A percentile compares a stretch with the other conserved stretches of the same genome.
Conservation (phyloP, 2,797 vertebrate genomes). For the Ispidina lecontei region DNA sequence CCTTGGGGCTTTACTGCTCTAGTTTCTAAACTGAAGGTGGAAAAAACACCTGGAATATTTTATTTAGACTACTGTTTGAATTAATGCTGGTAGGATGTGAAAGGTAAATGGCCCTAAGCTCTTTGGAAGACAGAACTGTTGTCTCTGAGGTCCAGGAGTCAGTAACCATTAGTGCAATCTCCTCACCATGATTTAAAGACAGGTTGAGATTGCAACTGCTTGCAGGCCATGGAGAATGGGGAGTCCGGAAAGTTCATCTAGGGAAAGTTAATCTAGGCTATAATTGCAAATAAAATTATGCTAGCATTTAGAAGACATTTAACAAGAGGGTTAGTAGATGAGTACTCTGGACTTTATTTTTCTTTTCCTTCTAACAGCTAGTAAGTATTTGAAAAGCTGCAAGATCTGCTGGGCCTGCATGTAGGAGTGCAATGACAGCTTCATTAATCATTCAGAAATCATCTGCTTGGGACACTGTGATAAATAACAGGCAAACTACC, state of each 20-base stretch:
- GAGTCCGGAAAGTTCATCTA: not conserved
- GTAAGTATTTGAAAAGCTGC: not conserved
- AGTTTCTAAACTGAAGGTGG: not conserved
- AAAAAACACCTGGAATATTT: not conserved
- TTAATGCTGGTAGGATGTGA: not conserved
- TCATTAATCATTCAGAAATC: slow-evolving; percentile 39
- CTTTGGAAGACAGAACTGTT: not conserved
- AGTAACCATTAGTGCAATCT: not conserved
- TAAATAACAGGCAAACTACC: slow-evolving; percentile 39
- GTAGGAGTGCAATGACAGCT: not conserved
- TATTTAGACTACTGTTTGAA: not conserved
- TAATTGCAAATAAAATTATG: not conserved
- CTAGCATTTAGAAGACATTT: not conserved
- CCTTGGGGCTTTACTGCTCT: not conserved
- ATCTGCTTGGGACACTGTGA: slow-evolving; percentile 34
- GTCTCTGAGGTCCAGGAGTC: not conserved
- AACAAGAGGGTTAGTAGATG: not conserved
- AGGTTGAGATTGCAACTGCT: not conserved
- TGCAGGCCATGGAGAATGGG: not conserved
- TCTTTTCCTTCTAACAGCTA: not conserved
- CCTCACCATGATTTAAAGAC: not conserved
- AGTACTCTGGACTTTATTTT: not conserved
- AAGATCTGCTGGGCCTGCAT: not conserved
- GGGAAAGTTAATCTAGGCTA: not conserved
- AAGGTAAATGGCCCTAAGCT: not conserved